A percentile compares a stretch with the other conserved stretches of the same genome.
Conservation (phyloP, 2,113 vertebrate species). For the Anoura caudifer region DNA sequence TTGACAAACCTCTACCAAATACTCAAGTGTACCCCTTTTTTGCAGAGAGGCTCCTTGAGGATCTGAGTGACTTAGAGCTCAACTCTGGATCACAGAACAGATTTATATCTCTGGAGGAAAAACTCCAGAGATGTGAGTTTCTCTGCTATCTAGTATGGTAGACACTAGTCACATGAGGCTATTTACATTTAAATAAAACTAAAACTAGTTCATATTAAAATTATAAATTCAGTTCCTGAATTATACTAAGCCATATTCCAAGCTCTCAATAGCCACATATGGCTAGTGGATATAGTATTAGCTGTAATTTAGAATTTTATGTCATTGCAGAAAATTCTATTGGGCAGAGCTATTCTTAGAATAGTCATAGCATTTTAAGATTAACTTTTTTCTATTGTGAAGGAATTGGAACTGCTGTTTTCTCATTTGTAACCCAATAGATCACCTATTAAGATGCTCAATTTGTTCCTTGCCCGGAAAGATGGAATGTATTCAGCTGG, state of each 20-base stretch:
- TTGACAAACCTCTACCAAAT: background rate
- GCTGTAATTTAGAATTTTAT: background rate
- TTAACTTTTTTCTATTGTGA: background rate
- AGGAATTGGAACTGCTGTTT: background rate
- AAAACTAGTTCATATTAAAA: conserved; percentile 6
- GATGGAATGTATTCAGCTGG: background rate
- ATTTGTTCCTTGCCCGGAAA: conserved; percentile 2
- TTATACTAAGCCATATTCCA: background rate
- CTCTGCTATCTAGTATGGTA: background rate
- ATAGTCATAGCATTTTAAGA: background rate
- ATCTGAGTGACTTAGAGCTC: background rate
- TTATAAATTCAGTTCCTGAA: background rate
- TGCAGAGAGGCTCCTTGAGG: background rate
- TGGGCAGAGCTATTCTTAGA: background rate
- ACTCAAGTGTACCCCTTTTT: background rate
- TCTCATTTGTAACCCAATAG: background rate
- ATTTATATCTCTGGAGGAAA: background rate
- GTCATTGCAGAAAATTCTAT: background rate
- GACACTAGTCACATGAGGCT: background rate
- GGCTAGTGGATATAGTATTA: background rate
- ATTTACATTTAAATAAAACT: background rate
- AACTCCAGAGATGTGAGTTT: background rate
- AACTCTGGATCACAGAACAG: background rate
- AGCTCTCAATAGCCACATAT: background rate
- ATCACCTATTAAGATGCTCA: background rate